Conservation (phyloP, 2,888 invertebrate species). For the Galeopsomyia nigrocyanea region DNA sequence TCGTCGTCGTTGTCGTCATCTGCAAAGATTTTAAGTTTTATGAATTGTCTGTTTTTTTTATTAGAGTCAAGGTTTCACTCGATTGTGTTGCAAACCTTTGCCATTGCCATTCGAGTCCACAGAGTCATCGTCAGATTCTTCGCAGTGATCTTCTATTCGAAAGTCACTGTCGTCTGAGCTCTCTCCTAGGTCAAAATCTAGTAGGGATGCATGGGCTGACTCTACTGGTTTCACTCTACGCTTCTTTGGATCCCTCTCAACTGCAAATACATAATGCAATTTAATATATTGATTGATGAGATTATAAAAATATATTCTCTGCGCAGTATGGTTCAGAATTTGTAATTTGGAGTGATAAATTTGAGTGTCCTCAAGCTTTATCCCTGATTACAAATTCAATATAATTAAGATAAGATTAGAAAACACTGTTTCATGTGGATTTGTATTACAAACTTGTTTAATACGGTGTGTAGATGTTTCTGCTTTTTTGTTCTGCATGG, state of each 20-base stretch:
- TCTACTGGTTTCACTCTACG: slow-evolving; percentile 85
- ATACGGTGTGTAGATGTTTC: no score
- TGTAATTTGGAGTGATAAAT: no score
- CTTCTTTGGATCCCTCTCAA: slow-evolving; percentile 83
- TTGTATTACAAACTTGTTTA: no score
- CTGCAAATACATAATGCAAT: slow-evolving; percentile 57
- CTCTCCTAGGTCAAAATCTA: slow-evolving; percentile 89
- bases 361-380: no score
- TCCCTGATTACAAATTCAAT: no score
- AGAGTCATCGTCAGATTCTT: slow-evolving; percentile 84
- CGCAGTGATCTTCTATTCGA: slow-evolving; percentile 87
- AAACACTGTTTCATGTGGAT: no score
- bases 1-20: slow-evolving; percentile 48
- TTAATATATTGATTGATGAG: background rate
- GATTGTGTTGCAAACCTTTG: slow-evolving; percentile 67
- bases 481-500: no score
- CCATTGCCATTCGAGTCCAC: slow-evolving; percentile 78
- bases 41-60: no score
- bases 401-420: no score
- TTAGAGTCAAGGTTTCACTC: no score
- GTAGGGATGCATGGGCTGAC: slow-evolving; percentile 77
- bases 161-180: slow-evolving; percentile 97
- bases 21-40: slow-evolving; percentile 1
- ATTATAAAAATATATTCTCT: background rate
- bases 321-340: no score